A percentile compares a stretch with the other conserved stretches of the same genome.
These are phyloP conservation scores for Zosterops lateralis DNA, from an alignment of 2,113 vertebrate genomes.

Conservation along the genomic window DNA sequence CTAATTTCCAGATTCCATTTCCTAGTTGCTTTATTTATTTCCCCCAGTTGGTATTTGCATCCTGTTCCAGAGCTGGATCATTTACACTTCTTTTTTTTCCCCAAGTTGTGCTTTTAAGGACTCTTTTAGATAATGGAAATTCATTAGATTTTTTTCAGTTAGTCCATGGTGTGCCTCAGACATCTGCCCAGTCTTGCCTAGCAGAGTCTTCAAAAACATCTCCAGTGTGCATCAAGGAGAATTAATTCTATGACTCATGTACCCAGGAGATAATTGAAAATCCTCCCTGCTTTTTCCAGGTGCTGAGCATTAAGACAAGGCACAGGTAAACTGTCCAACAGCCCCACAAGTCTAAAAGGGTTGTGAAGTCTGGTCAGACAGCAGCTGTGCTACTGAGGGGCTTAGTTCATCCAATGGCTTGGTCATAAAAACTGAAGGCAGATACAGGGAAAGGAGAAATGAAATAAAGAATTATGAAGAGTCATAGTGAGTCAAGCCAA, in stretches of 20 bases:
- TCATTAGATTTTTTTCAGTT: background rate
- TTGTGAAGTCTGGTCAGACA: background rate
- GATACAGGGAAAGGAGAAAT: background rate
- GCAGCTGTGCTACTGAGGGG: background rate
- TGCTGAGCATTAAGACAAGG: background rate
- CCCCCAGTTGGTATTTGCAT: background rate
- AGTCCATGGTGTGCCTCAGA: background rate
- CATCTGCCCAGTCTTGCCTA: background rate
- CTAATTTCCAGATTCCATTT: conserved; percentile 11
- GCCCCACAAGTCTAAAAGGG: background rate
- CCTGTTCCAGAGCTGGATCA: background rate
- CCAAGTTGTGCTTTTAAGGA: background rate
- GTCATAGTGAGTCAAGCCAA: background rate
- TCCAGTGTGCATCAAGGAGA: background rate
- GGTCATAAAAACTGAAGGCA: background rate
- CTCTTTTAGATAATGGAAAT: background rate
- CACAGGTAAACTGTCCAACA: background rate
- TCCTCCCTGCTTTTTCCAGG: background rate
- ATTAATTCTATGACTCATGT: background rate
- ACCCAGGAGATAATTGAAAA: background rate
- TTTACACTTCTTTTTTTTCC: background rate
- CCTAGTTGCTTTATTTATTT: background rate
- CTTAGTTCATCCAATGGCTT: background rate
- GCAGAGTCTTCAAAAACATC: background rate
- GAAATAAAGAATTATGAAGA: background rate